phyloP scores from a whole-genome alignment of 2,797 vertebrate species.

The Rallus crepitans region DNA sequence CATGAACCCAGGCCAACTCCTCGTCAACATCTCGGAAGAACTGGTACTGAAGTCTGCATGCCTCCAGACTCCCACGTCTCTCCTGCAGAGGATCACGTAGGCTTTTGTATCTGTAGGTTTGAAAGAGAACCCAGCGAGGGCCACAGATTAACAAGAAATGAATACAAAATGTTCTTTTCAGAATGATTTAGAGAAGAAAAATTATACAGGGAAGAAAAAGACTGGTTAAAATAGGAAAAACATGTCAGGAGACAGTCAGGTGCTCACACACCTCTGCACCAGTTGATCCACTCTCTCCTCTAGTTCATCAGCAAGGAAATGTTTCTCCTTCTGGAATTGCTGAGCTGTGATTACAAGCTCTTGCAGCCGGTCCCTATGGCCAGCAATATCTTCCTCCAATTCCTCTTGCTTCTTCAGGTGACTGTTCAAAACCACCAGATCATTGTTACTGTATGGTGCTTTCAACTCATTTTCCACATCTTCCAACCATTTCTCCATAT shows the following conservation, averaged over 20 bases:
- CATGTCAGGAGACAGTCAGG: not conserved
- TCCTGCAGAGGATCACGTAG: slow-evolving; percentile 81
- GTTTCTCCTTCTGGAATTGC: slow-evolving; percentile 80
- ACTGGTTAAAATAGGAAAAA: not conserved
- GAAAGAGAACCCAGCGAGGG: not conserved
- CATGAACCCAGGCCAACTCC: slow-evolving; percentile 86
- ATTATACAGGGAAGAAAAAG: not conserved
- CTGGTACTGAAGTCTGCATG: slow-evolving; percentile 83
- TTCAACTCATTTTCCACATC: slow-evolving; percentile 81
- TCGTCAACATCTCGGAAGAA: slow-evolving; percentile 88
- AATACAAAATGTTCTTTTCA: not conserved
- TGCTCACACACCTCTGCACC: slow-evolving; percentile 80
- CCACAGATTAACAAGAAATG: not conserved
- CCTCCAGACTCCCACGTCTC: slow-evolving; percentile 82
- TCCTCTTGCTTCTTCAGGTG: slow-evolving; percentile 85
- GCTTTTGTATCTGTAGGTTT: slow-evolving; percentile 81
- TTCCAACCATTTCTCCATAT: slow-evolving; percentile 84
- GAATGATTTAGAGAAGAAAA: not conserved
- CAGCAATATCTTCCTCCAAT: slow-evolving; percentile 85
- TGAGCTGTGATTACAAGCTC: slow-evolving; percentile 79
- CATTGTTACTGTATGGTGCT: slow-evolving; percentile 71
- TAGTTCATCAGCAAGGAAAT: slow-evolving; percentile 84
- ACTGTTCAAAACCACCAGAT: slow-evolving; percentile 79
- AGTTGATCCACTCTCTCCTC: slow-evolving; percentile 80
- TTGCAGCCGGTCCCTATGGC: slow-evolving; percentile 79